Evolutionary conservation across 2,113 vertebrate genomes (phyloP).

Genomic region (Odontophorus gujanensis): DNA sequence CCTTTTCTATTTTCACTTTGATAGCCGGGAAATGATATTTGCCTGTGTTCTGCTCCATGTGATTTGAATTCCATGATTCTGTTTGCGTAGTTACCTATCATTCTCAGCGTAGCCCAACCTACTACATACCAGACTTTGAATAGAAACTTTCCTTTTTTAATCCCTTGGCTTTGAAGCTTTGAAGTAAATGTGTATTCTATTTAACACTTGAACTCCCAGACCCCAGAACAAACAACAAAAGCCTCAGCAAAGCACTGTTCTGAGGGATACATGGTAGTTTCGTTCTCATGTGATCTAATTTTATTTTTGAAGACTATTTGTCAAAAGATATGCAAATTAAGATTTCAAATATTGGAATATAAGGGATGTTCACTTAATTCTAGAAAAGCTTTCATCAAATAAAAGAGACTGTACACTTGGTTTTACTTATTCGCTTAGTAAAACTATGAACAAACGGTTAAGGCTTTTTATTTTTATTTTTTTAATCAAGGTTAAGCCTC

Average conservation of each 20-base stretch:
- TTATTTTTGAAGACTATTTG: neutral
- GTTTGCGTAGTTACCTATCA: neutral
- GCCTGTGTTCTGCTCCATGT: neutral
- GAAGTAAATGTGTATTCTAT: neutral
- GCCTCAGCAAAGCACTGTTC: neutral
- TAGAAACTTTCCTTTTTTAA: neutral
- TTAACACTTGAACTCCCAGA: neutral
- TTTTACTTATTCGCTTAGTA: conserved; percentile 24
- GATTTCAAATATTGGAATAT: neutral
- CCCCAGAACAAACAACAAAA: neutral
- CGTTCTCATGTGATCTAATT: neutral
- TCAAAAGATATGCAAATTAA: neutral
- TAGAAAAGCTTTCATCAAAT: neutral
- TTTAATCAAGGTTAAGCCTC: neutral
- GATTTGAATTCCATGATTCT: neutral
- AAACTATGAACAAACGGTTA: conserved; percentile 12
- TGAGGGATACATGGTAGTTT: neutral
- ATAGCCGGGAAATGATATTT: neutral
- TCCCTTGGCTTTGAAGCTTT: neutral
- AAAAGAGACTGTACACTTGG: neutral
- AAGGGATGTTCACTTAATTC: neutral
- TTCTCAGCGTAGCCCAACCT: neutral
- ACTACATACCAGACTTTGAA: neutral
- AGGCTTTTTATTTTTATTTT: neutral
- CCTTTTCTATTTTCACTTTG: neutral